A percentile compares a stretch with the other conserved stretches of the same genome.
Conservation (phyloP, 2,888 invertebrate species). For the Petrolisthes cinctipes region DNA sequence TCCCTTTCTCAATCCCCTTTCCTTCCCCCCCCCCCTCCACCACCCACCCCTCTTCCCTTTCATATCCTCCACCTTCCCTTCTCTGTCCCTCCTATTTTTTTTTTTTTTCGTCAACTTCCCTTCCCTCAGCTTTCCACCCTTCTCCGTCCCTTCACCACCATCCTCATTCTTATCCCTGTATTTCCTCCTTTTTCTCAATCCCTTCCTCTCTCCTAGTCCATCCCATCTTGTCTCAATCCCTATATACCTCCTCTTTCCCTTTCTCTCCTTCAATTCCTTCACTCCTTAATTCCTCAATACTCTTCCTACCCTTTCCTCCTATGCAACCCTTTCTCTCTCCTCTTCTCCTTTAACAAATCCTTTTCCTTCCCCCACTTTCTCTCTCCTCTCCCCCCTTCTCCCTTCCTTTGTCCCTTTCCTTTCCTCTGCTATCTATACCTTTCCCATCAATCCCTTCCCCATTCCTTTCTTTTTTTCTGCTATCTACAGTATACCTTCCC, state of each 20-base stretch:
- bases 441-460: background rate
- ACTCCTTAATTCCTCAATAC: background rate
- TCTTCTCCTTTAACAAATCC: background rate
- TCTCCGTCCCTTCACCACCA: background rate
- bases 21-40: background rate
- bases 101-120: background rate
- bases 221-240: background rate
- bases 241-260: background rate
- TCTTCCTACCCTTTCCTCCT: background rate
- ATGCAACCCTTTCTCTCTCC: background rate
- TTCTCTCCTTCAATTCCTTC: conserved; percentile 7
- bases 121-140: background rate
- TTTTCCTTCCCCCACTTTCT: background rate
- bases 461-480: background rate
- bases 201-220: background rate
- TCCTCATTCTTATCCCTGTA: background rate
- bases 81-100: background rate
- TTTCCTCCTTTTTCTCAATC: background rate
- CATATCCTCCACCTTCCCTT: conserved; percentile 8
- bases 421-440: background rate
- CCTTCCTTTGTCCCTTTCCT: background rate
- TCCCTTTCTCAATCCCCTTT: background rate
- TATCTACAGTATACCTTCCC: background rate
- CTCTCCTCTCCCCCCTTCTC: background rate
- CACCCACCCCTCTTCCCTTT: background rate